These are phyloP conservation scores for Dendrocincla tyrannina DNA, from an alignment of 2,797 vertebrate species.

Conservation along the genomic window DNA sequence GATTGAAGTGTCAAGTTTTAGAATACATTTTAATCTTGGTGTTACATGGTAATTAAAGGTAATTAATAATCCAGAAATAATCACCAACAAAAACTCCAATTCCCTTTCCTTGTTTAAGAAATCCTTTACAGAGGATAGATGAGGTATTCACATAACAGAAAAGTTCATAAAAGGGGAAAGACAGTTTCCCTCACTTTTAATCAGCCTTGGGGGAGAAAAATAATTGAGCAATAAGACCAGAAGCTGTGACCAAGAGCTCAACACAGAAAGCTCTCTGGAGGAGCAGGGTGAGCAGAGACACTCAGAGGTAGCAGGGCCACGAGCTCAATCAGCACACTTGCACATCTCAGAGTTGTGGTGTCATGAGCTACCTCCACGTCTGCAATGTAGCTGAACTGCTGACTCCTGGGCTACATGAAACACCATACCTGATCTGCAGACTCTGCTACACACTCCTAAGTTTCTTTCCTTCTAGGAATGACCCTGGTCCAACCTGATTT, in stretches of 20 bases:
- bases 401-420: not conserved
- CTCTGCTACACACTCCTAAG: too few relatives aligned
- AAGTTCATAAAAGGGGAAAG: not conserved
- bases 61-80: conserved; percentile 64
- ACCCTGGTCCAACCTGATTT: too few relatives aligned
- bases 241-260: not conserved
- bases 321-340: not conserved
- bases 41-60: conserved; percentile 47
- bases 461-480: too few relatives aligned
- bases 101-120: not conserved
- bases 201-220: fast-evolving
- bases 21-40: conserved; percentile 59
- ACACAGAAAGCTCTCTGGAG: not conserved
- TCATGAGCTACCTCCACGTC: not conserved
- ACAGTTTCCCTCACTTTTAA: not conserved
- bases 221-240: not conserved
- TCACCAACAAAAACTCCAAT: not conserved
- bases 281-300: not conserved
- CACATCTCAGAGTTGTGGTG: not conserved
- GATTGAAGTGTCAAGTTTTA: conserved; percentile 68
- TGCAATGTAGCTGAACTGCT: not conserved
- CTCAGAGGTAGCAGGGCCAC: not conserved
- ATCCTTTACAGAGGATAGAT: not conserved
- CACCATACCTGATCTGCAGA: not conserved
- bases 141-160: not conserved